phyloP scores from a whole-genome alignment of 2,888 invertebrate genomes.

The Lithophane leautieri region DNA sequence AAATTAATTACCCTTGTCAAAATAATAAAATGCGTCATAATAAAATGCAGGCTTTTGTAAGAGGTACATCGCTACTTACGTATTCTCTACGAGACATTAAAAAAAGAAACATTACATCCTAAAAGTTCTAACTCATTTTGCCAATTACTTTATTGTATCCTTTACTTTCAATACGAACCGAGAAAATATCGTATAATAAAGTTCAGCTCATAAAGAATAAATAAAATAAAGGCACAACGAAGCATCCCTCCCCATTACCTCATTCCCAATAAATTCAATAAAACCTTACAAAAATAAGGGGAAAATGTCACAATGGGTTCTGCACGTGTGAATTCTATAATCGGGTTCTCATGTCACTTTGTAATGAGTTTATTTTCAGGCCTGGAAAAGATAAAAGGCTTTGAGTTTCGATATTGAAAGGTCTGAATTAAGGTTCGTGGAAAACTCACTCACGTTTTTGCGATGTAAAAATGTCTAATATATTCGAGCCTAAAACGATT shows the following conservation, averaged over 20 bases:
- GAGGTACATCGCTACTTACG: no score
- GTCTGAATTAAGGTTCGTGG: conserved; percentile 63
- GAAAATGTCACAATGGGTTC: conserved; percentile 52
- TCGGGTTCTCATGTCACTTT: conserved; percentile 70
- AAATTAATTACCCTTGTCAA: not conserved
- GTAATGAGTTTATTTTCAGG: conserved; percentile 74
- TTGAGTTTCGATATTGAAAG: conserved; percentile 67
- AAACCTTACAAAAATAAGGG: conserved; percentile 55
- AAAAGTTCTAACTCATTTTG: not conserved
- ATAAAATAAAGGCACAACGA: conserved; percentile 41
- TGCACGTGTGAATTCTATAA: conserved; percentile 62
- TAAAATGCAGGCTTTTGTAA: not conserved
- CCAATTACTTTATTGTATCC: not conserved
- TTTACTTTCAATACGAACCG: not conserved
- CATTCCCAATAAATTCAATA: conserved; percentile 62
- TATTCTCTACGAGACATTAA: not conserved
- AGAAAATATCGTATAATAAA: conserved; percentile 42
- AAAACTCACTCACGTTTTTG: conserved; percentile 53
- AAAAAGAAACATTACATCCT: no score
- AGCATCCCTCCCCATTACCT: conserved; percentile 46
- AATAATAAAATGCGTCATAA: no score
- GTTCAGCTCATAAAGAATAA: conserved; percentile 33
- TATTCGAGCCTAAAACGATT: conserved; percentile 52
- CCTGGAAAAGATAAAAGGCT: conserved; percentile 70
- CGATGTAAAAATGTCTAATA: conserved; percentile 56